Evolutionary conservation across 2,113 vertebrate genomes (phyloP).

Genomic region (Calcarius ornatus): DNA sequence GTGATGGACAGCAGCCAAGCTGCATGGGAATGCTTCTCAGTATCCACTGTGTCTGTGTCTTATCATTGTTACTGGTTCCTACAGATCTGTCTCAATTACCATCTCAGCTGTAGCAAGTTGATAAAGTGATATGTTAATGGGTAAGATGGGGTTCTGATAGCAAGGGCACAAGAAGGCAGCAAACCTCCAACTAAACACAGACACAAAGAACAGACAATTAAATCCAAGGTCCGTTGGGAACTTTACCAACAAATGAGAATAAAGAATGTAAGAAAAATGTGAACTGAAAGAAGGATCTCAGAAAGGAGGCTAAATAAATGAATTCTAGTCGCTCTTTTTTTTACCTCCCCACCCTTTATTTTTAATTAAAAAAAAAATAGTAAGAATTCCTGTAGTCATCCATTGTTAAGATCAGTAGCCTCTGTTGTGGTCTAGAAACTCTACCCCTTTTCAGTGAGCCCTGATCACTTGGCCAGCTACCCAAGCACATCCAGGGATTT

Average conservation of each 20-base stretch:
- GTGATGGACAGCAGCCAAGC: not conserved
- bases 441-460: not conserved
- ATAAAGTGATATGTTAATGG: not conserved
- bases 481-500: not conserved
- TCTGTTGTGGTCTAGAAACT: not conserved
- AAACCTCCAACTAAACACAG: not conserved
- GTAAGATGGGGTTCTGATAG: not conserved
- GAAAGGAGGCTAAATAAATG: not conserved
- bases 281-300: not conserved
- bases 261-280: not conserved
- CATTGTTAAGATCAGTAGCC: not conserved
- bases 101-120: not conserved
- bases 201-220: not conserved
- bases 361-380: not conserved
- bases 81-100: not conserved
- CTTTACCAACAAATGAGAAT: not conserved
- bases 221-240: not conserved
- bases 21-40: not conserved
- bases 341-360: fast-evolving
- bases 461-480: not conserved
- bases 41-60: not conserved
- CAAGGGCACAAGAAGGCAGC: not conserved
- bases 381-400: not conserved
- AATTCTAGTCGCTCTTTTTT: not conserved
- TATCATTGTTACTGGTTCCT: fast-evolving